phyloP scores from a whole-genome alignment of 1,140 invertebrate genomes.

The Penaeus vannamei region DNA sequence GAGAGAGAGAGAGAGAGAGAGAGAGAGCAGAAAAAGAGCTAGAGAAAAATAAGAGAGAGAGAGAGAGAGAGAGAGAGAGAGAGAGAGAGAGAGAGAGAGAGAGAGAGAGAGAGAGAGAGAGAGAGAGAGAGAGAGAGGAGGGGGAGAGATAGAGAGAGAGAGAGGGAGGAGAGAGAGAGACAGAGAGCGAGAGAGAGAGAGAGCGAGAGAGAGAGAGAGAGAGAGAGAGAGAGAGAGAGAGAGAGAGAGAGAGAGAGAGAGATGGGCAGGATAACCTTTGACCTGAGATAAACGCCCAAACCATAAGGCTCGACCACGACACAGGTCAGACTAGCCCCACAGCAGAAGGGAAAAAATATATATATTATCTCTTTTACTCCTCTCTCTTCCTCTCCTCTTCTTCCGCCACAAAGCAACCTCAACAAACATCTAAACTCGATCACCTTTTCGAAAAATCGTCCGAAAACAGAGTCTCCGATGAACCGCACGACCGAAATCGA shows the following conservation, averaged over 20 bases:
- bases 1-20: no score
- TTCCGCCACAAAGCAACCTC: no score
- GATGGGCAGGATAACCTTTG: conserved; percentile 36
- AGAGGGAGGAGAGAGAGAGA: no score
- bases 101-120: conserved; percentile 4
- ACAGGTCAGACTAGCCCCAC: not conserved
- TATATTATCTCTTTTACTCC: not conserved
- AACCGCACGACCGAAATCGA: no score
- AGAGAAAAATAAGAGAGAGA: conserved; percentile 41
- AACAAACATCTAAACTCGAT: no score
- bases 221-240: conserved; percentile 61
- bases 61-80: conserved; percentile 60
- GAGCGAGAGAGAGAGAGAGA: conserved; percentile 38
- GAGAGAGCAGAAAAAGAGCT: conserved; percentile 36
- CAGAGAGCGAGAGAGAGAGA: no score
- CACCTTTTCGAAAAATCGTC: no score
- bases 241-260: conserved; percentile 57
- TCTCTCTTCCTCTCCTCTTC: not conserved
- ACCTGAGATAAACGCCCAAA: conserved; percentile 44
- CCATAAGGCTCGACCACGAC: not conserved
- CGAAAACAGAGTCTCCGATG: no score
- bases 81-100: conserved; percentile 51
- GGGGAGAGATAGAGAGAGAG: no score
- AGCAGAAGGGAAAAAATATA: not conserved
- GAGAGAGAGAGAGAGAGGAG: no score